Evolutionary conservation across 2,888 invertebrate species (phyloP).

Genomic region (Encarsia formosa): DNA sequence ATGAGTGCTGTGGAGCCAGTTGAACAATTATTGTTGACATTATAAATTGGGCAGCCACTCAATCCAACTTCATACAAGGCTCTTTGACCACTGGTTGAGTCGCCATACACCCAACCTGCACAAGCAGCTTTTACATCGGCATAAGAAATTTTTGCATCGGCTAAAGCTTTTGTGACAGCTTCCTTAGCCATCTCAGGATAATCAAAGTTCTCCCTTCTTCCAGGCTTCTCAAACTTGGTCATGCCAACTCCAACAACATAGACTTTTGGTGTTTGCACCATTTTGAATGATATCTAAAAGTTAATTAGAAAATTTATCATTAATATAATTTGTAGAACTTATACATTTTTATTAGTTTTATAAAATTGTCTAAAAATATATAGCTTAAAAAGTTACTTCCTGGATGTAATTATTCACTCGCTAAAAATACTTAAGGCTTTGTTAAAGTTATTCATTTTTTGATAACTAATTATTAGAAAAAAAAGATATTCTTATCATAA

Average conservation of each 20-base stretch:
- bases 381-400: no score
- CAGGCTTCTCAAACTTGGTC: constrained; percentile 98
- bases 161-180: constrained; percentile 81
- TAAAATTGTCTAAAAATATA: background rate
- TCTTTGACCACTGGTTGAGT: constrained; percentile 93
- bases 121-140: constrained; percentile 81
- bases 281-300: no score
- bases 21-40: constrained; percentile 98
- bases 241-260: constrained; percentile 95
- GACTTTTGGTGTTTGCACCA: constrained; percentile 53
- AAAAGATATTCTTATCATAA: no score
- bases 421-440: no score
- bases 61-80: constrained; percentile 91
- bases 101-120: constrained; percentile 92
- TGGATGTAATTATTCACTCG: no score
- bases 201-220: constrained; percentile 72
- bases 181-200: constrained; percentile 95
- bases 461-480: no score
- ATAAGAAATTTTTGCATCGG: constrained; percentile 76
- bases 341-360: no score
- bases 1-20: constrained; percentile 92
- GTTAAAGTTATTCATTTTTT: no score
- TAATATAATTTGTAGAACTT: no score
- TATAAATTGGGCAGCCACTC: constrained; percentile 95
- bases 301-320: no score